Evolutionary conservation across 92 coral and sea anemone species (phyloP).

Genomic region (Actinostola sp.): DNA sequence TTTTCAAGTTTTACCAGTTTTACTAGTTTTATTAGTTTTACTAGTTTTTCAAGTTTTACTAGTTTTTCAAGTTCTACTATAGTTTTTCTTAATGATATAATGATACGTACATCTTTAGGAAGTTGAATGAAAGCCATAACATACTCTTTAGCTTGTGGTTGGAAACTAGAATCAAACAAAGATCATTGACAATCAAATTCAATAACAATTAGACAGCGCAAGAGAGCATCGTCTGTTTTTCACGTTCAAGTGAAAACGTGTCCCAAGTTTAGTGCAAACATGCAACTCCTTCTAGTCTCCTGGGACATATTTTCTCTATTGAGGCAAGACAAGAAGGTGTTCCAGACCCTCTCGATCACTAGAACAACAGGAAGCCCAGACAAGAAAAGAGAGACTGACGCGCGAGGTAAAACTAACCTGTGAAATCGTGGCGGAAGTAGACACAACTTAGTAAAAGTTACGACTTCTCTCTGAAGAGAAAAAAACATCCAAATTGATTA

Average conservation of each 20-base stretch:
- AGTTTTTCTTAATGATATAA: no score
- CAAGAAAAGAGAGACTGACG: not conserved
- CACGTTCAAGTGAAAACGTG: no score
- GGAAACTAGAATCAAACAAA: constrained; percentile 57
- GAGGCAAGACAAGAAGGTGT: no score
- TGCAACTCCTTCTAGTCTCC: no score
- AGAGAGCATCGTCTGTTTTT: no score
- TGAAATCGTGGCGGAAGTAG: constrained; percentile 84
- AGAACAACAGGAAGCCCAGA: no score
- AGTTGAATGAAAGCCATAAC: constrained; percentile 78
- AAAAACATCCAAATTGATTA: no score
- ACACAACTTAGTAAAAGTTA: constrained; percentile 81
- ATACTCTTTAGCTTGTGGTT: constrained; percentile 93
- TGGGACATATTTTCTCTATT: no score
- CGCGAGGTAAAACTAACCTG: constrained; percentile 52
- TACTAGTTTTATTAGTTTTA: not conserved
- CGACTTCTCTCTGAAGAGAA: constrained; percentile 73
- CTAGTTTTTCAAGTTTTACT: not conserved
- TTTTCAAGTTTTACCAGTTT: not conserved
- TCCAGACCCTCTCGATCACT: no score
- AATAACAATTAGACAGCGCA: not conserved
- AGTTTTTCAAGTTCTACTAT: not conserved
- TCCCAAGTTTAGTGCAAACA: no score
- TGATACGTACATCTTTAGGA: constrained; percentile 89
- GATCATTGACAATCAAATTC: not conserved